These are phyloP conservation scores for Babyrousa celebensis DNA, from an alignment of 2,797 vertebrate genomes.

Conservation along the genomic window DNA sequence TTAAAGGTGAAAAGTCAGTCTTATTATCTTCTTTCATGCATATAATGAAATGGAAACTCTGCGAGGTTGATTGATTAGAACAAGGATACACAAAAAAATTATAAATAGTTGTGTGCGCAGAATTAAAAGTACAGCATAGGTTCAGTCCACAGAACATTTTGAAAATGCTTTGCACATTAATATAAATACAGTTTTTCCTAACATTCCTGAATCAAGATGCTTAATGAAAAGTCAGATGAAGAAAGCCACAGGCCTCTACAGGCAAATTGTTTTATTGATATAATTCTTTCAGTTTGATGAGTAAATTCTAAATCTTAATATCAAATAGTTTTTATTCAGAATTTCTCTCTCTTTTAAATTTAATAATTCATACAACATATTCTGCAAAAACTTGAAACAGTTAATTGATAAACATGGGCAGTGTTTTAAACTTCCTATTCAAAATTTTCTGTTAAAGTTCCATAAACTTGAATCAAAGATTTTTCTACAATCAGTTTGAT, in stretches of 20 bases:
- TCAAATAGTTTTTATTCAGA: conserved; percentile 20
- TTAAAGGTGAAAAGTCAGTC: conserved; percentile 38
- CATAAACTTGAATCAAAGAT: conserved; percentile 28
- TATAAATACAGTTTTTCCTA: conserved; percentile 19
- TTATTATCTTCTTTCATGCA: conserved; percentile 14
- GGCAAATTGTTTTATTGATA: conserved; percentile 24
- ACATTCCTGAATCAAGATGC: conserved; percentile 43
- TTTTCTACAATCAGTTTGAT: not conserved
- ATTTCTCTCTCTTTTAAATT: conserved; percentile 14
- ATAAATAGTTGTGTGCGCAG: conserved; percentile 55
- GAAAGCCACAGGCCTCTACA: not conserved
- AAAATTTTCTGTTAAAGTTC: conserved; percentile 49
- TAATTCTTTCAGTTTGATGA: conserved; percentile 60
- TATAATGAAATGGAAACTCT: conserved; percentile 46
- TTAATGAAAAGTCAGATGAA: not conserved
- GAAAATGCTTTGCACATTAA: not conserved
- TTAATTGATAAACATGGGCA: conserved; percentile 7
- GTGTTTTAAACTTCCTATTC: conserved; percentile 39
- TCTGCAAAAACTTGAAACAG: conserved; percentile 42
- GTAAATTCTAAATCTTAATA: conserved; percentile 41
- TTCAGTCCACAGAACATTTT: conserved; percentile 44
- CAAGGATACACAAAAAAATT: conserved; percentile 12
- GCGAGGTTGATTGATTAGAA: conserved; percentile 28
- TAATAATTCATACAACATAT: conserved; percentile 12
- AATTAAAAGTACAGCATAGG: conserved; percentile 26